Evolutionary conservation across 2,113 vertebrate genomes (phyloP).

Genomic region (Cyanoliseus patagonus): DNA sequence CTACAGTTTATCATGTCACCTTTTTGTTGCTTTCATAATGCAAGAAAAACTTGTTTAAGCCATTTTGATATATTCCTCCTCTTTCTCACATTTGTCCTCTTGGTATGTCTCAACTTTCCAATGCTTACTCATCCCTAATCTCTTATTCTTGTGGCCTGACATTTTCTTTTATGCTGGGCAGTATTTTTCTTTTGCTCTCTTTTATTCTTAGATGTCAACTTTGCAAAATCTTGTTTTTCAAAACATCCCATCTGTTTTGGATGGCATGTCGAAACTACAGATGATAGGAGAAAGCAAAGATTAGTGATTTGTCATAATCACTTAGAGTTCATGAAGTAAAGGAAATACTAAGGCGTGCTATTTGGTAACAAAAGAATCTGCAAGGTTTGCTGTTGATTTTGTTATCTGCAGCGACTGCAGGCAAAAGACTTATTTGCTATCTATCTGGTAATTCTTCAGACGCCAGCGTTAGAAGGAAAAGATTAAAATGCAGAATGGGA

Average conservation of each 20-base stretch:
- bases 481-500: neutral
- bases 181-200: neutral
- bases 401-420: neutral
- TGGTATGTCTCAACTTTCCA: neutral
- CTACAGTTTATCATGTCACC: slow-evolving; percentile 61
- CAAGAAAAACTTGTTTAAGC: slow-evolving; percentile 35
- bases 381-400: neutral
- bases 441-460: neutral
- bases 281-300: neutral
- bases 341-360: rapidly evolving
- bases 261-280: neutral
- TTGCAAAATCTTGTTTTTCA: neutral
- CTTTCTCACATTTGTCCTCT: slow-evolving; percentile 41
- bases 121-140: neutral
- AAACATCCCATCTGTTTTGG: neutral
- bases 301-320: neutral
- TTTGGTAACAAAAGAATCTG: neutral
- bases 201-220: neutral
- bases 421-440: neutral
- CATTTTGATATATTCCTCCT: neutral
- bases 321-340: neutral
- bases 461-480: neutral
- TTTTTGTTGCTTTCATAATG: slow-evolving; percentile 51
- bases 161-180: neutral
- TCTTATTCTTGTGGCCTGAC: neutral